A percentile compares a stretch with the other conserved stretches of the same genome.
phyloP scores from a whole-genome alignment of 2,888 invertebrate genomes.

The Eristalinus aeneus region DNA sequence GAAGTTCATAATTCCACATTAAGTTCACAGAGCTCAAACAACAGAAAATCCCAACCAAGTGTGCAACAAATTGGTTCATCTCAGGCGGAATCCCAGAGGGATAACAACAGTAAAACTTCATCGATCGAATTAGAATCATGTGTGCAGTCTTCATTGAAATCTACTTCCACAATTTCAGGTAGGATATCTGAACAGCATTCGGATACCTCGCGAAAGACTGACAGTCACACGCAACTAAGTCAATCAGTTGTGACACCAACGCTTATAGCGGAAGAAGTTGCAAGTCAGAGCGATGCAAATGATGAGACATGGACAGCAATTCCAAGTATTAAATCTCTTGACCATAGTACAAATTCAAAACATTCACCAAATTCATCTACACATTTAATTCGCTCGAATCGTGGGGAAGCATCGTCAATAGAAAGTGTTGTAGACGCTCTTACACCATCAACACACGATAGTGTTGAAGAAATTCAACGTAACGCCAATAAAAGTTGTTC shows the following conservation, averaged over 20 bases:
- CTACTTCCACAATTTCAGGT: conserved; percentile 9
- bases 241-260: not conserved
- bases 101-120: not conserved
- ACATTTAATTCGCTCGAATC: not conserved
- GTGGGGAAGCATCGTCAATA: conserved; percentile 4
- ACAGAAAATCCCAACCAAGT: not conserved
- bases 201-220: not conserved
- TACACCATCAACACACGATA: not conserved
- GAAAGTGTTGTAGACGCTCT: not conserved
- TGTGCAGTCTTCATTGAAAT: conserved; percentile 20
- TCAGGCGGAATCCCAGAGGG: not conserved
- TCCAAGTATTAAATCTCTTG: conserved; percentile 63
- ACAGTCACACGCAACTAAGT: not conserved
- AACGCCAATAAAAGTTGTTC: not conserved
- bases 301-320: conserved; percentile 15
- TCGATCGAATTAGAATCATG: conserved; percentile 4
- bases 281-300: conserved; percentile 7
- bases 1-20: not conserved
- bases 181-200: not conserved
- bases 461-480: not conserved
- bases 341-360: conserved; percentile 70
- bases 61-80: not conserved
- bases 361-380: conserved; percentile 41
- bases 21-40: not conserved
- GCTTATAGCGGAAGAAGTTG: not conserved